Conservation (phyloP, 2,888 invertebrate species). For the Hypomecis punctinalis region DNA sequence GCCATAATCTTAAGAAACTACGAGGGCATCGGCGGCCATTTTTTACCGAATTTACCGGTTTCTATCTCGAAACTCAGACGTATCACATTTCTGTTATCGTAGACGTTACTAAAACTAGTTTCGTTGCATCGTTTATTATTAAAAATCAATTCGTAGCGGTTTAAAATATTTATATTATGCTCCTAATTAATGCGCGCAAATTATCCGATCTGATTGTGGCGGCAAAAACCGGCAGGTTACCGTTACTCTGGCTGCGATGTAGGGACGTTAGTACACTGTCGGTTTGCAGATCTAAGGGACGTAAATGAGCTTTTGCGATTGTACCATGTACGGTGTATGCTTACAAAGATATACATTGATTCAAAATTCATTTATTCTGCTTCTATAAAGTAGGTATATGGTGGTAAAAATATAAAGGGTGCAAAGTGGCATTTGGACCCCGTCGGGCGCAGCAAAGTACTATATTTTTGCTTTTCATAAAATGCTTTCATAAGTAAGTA, state of each 20-base stretch:
- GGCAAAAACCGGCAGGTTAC: constrained; percentile 72
- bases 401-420: no score
- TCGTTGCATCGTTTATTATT: constrained; percentile 64
- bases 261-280: constrained; percentile 54
- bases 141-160: constrained; percentile 66
- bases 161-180: constrained; percentile 71
- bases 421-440: no score
- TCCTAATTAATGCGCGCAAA: constrained; percentile 75
- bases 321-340: no score
- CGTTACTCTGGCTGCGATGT: constrained; percentile 63
- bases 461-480: no score
- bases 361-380: no score
- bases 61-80: constrained; percentile 1
- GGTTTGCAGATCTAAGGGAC: background rate
- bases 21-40: constrained; percentile 7
- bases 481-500: no score
- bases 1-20: background rate
- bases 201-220: constrained; percentile 69
- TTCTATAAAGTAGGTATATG: no score
- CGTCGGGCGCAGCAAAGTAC: no score
- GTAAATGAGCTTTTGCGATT: background rate
- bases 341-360: no score
- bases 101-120: constrained; percentile 77
- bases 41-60: constrained; percentile 32
- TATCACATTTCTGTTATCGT: constrained; percentile 31